These are phyloP conservation scores for Napeogenes sylphis DNA, from an alignment of 2,888 invertebrate genomes.

Conservation along the genomic window DNA sequence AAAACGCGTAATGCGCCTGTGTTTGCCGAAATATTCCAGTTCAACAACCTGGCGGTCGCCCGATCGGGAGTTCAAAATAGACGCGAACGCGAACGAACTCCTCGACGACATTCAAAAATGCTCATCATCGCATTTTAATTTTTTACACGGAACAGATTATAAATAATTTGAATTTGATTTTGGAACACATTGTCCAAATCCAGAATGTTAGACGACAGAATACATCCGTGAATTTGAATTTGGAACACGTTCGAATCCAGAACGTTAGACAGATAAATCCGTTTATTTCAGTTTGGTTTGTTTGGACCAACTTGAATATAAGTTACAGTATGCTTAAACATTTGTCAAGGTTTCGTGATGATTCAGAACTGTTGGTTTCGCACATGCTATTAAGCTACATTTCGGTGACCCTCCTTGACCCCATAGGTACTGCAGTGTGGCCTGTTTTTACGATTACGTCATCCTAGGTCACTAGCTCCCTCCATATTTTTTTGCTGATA, in stretches of 20 bases:
- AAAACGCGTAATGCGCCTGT: constrained; percentile 67
- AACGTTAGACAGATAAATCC: constrained; percentile 24
- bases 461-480: constrained; percentile 74
- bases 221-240: no score
- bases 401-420: constrained; percentile 73
- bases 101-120: constrained; percentile 51
- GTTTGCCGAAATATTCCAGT: constrained; percentile 77
- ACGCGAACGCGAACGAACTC: constrained; percentile 52
- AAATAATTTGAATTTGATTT: constrained; percentile 7
- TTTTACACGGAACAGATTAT: constrained; percentile 25
- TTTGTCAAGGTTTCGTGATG: background rate
- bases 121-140: constrained; percentile 39
- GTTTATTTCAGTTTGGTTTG: no score
- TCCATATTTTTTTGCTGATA: constrained; percentile 71
- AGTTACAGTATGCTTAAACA: no score
- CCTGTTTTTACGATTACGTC: constrained; percentile 74
- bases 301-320: no score
- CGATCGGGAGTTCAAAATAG: constrained; percentile 74
- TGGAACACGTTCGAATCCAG: constrained; percentile 1
- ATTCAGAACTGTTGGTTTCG: constrained; percentile 35
- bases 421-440: constrained; percentile 54
- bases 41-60: constrained; percentile 73
- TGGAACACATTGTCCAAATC: no score
- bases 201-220: no score
- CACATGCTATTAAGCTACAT: constrained; percentile 49